Conservation (phyloP, 2,888 invertebrate species). For the Lomographa bimaculata region DNA sequence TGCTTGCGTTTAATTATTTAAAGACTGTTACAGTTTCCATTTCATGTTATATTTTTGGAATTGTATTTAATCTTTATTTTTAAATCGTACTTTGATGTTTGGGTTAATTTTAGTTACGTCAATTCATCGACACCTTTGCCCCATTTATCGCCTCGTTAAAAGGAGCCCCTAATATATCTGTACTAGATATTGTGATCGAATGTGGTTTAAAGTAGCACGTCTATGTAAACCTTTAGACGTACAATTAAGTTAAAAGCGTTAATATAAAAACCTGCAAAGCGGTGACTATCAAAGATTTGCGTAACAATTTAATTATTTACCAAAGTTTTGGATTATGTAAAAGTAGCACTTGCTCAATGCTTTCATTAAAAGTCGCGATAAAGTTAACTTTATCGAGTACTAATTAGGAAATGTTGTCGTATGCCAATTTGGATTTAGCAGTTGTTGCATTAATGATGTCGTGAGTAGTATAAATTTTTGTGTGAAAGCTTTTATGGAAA, state of each 20-base stretch:
- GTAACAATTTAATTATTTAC: slow-evolving; percentile 39
- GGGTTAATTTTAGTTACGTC: too few relatives aligned
- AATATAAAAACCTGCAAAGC: slow-evolving; percentile 21
- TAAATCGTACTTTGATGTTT: too few relatives aligned
- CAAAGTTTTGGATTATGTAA: slow-evolving; percentile 27
- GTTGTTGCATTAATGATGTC: slow-evolving; percentile 10
- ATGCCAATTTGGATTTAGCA: slow-evolving; percentile 9
- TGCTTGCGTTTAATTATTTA: too few relatives aligned
- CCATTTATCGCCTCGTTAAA: too few relatives aligned
- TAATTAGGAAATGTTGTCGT: slow-evolving; percentile 14
- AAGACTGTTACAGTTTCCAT: too few relatives aligned
- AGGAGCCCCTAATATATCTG: too few relatives aligned
- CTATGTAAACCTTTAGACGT: slow-evolving; percentile 22
- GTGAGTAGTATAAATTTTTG: too few relatives aligned
- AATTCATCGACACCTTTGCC: too few relatives aligned
- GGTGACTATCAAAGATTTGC: slow-evolving; percentile 33
- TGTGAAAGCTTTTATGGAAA: slow-evolving; percentile 11
- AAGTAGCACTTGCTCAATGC: slow-evolving; percentile 17
- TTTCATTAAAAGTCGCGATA: slow-evolving; percentile 19
- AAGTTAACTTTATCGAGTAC: slow-evolving; percentile 23
- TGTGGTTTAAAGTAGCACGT: slow-evolving; percentile 5
- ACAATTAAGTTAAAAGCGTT: slow-evolving; percentile 41
- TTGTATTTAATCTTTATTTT: too few relatives aligned
- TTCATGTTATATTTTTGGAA: too few relatives aligned
- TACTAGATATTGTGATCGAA: too few relatives aligned